A percentile compares a stretch with the other conserved stretches of the same genome.
phyloP scores from a whole-genome alignment of 2,797 vertebrate genomes.

The Potorous gilbertii region DNA sequence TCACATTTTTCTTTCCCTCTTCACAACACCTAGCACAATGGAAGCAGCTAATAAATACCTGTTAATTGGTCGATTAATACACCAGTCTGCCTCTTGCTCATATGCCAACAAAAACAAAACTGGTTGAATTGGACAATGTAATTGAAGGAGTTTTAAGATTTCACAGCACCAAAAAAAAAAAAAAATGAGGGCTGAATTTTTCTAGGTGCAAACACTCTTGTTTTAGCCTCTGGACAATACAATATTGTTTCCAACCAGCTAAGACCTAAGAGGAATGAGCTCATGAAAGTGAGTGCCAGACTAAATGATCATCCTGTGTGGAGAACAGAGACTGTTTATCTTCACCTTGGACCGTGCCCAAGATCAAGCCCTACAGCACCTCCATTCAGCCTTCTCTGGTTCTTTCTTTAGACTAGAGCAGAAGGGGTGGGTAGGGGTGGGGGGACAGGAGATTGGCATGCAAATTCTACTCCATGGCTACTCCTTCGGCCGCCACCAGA shows the following conservation, averaged over 20 bases:
- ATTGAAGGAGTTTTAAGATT: not conserved
- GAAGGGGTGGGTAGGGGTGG: too few species aligned
- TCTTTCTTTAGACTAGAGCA: not conserved
- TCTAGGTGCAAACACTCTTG: not conserved
- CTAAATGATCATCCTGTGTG: not conserved
- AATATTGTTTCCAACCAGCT: not conserved
- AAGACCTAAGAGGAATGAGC: not conserved
- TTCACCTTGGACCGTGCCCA: not conserved
- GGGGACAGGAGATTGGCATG: not conserved
- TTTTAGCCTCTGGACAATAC: not conserved
- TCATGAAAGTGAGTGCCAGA: not conserved
- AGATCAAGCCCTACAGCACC: not conserved
- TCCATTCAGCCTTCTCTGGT: not conserved
- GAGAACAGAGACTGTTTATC: not conserved
- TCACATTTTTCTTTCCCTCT: not conserved
- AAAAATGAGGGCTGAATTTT: not conserved
- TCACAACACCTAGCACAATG: not conserved
- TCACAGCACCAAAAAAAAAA: not conserved
- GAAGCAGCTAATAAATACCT: not conserved
- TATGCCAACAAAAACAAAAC: slow-evolving; percentile 14
- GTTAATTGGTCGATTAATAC: not conserved
- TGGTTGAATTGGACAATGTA: not conserved
- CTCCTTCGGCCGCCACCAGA: slow-evolving; percentile 57
- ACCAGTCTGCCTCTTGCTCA: not conserved
- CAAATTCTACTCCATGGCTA: slow-evolving; percentile 4